Evolutionary conservation across 2,888 invertebrate genomes (phyloP), one percentile per base, ranked within the genome.

Genomic region (Terebella lapidaria): DNA sequence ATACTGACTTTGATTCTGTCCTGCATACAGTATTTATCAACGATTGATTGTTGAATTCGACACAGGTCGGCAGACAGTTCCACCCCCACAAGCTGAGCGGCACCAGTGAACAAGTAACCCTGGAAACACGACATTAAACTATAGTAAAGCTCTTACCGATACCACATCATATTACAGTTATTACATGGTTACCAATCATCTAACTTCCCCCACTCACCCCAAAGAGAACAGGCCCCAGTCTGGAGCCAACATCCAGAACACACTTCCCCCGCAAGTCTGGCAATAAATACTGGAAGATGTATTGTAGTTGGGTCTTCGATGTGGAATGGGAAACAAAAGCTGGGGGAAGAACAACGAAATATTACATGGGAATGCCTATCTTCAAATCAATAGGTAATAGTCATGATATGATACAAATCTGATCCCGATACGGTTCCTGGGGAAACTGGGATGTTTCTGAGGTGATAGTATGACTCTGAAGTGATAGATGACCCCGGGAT

Each of bases 61-160:
- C 86, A 87, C 59, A 85, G 85, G 58, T 87, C 86, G 65, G 83
- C 79, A 71, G 88, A 88, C 76, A 88, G 85, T 82, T 89, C 89
- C 42, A 89, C 83, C 5, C 89, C 89, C 63, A 87, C 78, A 54
- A 88, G 86, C 66, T 80, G 82, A 15, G 79, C 74, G 45, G 85
- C 84, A 74, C 84, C 84, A 42, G 86, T 84, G 58, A 84, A 85
- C 68, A 85, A 79, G 71, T 86, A 85, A 54, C 86, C 87, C 87
- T 88, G 79, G 57, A 83, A 81, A n/a, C 15, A 10, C 5, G 24
- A 49, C 5, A 49, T 15, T 15, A 35, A n/a, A 35, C n/a, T 10
- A 35, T 35, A 35, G n/a, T 35, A 35, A 35, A 35, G 24, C 22
- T 49, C 10, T 24, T 5, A 18, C 35, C 35, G 18, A 15, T 35